Base-by-base conservation (phyloP, 2,113 vertebrate genomes). In the Megalops atlanticus region DNA sequence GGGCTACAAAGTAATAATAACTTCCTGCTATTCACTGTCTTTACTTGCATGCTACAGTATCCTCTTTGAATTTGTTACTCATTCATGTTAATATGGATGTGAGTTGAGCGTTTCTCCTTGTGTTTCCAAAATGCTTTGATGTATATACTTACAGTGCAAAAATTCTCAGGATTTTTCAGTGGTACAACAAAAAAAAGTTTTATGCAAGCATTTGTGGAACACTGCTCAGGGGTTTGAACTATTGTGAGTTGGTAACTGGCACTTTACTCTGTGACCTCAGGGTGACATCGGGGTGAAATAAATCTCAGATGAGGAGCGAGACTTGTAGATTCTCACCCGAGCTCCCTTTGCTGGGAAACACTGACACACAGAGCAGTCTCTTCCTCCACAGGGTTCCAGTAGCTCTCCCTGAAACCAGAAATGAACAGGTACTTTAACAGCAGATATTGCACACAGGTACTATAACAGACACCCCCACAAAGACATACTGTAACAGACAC, bases 261-360 rank as follows among this genome's bases (percentile, higher is more conserved):
- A 5, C 27, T 16, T 71, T 38, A 18, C 40, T 38, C 10, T 18
- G 38, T 75, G 75, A 80, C 4, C n/a, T 58, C 58, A 72, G 11
- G 14, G 70, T 72, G 36, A 36, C 10, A 14, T 72, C 36, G 12
- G 70, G 14, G 18, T 40, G 2, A 73, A 31, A 71, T 8, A 39
- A 16, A 2, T 38, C 5, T 40, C 5, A 39, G 4, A 8, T 11
- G 52, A 36, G 35, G 33, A 33, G 33, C 74, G 33, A 64, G 27
- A 18, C 35, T 33, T 12, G 72, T 31, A 68, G 27, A 58, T 81
- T 81, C 94, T 93, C 89, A 97, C 95, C 92, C 87, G 92, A 1
- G 93, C 90, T 89, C 96, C 96, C 92, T 96, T 96, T 72, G 92
- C 89, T 58, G 95, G 94, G 75, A 94, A 93, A 90, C 96, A 97